Conservation (phyloP, 2,797 vertebrate species). For the Sylvia borin region DNA sequence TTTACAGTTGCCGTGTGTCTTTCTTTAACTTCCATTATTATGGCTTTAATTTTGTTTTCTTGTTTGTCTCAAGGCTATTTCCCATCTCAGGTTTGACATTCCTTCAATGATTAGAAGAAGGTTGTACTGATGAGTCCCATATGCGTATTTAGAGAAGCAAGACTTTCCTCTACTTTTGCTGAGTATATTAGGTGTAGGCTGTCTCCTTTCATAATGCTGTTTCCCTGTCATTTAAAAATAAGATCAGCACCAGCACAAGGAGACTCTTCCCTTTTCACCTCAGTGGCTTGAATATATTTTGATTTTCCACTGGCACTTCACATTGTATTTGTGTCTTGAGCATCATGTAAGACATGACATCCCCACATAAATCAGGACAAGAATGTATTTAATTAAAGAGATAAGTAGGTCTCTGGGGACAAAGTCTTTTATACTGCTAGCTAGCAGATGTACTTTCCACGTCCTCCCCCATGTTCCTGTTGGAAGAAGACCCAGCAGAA, state of each 20-base stretch:
- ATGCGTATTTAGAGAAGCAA: neutral
- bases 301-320: neutral
- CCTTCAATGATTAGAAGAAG: neutral
- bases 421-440: neutral
- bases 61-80: neutral
- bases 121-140: neutral
- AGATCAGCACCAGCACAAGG: neutral
- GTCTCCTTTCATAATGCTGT: neutral
- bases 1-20: neutral
- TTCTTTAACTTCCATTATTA: neutral
- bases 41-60: neutral
- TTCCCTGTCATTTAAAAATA: neutral
- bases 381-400: neutral
- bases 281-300: neutral
- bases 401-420: neutral
- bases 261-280: neutral
- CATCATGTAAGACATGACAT: neutral
- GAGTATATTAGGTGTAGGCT: neutral
- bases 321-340: neutral
- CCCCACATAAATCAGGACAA: neutral
- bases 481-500: conserved; percentile 1
- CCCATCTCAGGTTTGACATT: neutral
- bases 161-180: neutral
- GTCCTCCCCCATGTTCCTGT: neutral
- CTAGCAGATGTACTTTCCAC: neutral